A percentile compares a stretch with the other conserved stretches of the same genome.
These are phyloP conservation scores for Falco cherrug DNA, from an alignment of 2,797 vertebrate genomes.

Conservation along the genomic window DNA sequence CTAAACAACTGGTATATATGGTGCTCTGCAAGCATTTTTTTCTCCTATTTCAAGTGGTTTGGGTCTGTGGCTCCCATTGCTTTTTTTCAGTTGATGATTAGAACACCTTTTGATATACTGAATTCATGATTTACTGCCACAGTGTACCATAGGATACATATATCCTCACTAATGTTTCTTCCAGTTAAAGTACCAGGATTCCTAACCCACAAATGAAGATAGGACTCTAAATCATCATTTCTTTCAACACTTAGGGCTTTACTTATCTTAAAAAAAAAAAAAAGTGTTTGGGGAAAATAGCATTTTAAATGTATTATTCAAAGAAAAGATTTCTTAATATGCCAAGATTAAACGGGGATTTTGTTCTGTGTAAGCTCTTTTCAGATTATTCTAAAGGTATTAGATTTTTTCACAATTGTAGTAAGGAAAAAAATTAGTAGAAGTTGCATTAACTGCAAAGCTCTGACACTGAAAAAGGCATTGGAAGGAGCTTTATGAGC, in stretches of 20 bases:
- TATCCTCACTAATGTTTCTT: background rate
- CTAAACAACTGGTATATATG: background rate
- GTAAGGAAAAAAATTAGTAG: constrained; percentile 36
- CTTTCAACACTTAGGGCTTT: background rate
- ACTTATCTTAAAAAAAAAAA: background rate
- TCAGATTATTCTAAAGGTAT: constrained; percentile 56
- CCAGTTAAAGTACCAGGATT: background rate
- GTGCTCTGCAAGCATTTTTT: background rate
- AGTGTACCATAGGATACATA: background rate
- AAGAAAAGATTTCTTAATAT: constrained; percentile 43
- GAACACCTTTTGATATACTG: background rate
- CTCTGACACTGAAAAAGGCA: background rate
- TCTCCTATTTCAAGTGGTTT: background rate
- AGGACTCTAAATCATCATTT: background rate
- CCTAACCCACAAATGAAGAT: background rate
- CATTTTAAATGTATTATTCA: constrained; percentile 32
- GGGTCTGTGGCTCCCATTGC: background rate
- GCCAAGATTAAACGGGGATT: constrained; percentile 36
- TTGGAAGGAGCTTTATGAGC: constrained; percentile 36
- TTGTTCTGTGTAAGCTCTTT: constrained; percentile 51
- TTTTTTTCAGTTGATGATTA: background rate
- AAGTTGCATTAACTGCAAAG: constrained; percentile 47
- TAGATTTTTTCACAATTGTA: constrained; percentile 52
- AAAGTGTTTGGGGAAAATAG: constrained; percentile 16
- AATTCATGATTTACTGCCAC: background rate